phyloP scores from a whole-genome alignment of 2,113 vertebrate species.

The Zonotrichia leucophrys region DNA sequence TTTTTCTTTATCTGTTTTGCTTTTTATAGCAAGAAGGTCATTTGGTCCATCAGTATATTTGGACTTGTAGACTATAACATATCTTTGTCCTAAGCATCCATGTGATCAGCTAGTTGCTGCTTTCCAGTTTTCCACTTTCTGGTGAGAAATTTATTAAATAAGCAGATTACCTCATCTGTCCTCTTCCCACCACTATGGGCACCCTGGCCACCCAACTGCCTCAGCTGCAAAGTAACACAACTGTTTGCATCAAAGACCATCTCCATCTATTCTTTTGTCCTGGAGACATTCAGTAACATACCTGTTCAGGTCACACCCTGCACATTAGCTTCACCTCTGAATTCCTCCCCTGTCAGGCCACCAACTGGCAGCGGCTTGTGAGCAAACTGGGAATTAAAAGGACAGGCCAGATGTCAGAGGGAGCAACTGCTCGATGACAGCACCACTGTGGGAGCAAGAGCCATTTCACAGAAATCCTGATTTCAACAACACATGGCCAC shows the following conservation, averaged over 20 bases:
- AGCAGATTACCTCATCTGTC: neutral
- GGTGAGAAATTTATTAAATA: neutral
- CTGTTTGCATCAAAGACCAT: neutral
- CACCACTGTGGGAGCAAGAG: neutral
- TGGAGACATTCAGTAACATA: neutral
- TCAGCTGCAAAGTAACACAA: neutral
- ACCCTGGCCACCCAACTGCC: neutral
- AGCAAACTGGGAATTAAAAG: neutral
- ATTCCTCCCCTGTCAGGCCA: neutral
- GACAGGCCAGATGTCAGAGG: neutral
- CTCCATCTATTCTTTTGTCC: neutral
- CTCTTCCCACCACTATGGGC: neutral
- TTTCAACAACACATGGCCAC: neutral
- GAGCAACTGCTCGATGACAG: neutral
- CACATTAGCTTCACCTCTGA: neutral
- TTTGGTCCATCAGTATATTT: neutral
- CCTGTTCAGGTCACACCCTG: neutral
- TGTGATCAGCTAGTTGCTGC: neutral
- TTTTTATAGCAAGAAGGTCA: neutral
- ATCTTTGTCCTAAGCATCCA: neutral
- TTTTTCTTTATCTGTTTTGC: neutral
- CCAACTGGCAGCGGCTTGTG: neutral
- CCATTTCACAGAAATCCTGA: neutral
- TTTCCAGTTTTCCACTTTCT: neutral
- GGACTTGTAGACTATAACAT: neutral